Percentiles rank a stretch among this genome's conserved stretches.
These are phyloP conservation scores for Brachyalestes nurse DNA, from an alignment of 2,797 vertebrate genomes.

Conservation along the genomic window DNA sequence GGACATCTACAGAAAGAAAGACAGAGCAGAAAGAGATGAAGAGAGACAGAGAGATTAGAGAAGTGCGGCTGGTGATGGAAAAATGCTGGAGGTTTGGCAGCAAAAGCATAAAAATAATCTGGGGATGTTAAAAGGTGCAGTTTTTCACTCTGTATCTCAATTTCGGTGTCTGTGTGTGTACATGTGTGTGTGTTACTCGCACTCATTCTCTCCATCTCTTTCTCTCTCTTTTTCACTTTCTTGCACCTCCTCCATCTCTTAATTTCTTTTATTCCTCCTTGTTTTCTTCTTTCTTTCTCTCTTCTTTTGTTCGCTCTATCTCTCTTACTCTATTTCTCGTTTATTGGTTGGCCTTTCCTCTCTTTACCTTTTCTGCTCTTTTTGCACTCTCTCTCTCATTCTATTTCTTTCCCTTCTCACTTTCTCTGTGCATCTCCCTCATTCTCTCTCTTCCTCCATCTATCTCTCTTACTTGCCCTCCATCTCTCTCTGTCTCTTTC, in stretches of 20 bases:
- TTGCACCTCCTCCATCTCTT: not conserved
- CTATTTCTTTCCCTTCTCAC: not conserved
- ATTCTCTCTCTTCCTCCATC: not conserved
- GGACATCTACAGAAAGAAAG: constrained; percentile 8
- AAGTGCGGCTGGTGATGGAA: not conserved
- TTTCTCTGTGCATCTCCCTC: not conserved
- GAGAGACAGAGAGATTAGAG: not conserved
- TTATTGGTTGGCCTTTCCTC: not conserved
- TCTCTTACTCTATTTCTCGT: not conserved
- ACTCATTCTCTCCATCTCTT: not conserved
- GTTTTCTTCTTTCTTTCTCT: not conserved
- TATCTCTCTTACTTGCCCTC: not conserved
- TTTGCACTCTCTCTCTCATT: not conserved
- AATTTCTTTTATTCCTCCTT: not conserved
- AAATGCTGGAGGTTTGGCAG: constrained; percentile 1
- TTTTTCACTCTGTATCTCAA: constrained; percentile 42
- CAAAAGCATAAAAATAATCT: constrained; percentile 14
- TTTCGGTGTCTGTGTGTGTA: not conserved
- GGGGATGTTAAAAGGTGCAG: constrained; percentile 4
- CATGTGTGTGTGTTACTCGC: no score
- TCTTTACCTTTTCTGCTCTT: not conserved
- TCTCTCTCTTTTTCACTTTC: not conserved
- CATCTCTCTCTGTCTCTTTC: constrained; percentile 22
- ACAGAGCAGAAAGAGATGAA: not conserved
- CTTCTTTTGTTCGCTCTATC: not conserved